These are phyloP conservation scores for Hormiphora californensis DNA, from an alignment of 37 sponge, comb jelly and placozoan species.

Conservation along the genomic window DNA sequence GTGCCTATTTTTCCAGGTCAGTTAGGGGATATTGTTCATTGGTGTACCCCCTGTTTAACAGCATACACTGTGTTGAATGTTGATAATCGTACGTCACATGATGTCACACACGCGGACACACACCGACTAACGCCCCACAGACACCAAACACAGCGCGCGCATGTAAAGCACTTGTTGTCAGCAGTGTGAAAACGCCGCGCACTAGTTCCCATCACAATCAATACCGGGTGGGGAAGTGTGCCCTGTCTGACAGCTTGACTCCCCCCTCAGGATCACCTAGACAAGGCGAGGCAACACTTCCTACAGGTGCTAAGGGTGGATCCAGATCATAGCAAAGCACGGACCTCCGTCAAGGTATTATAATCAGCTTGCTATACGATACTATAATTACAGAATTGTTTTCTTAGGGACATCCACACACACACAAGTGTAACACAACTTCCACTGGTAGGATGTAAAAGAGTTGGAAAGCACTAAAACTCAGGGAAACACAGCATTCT, in stretches of 20 bases:
- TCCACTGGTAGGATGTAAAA: conserved; percentile 65
- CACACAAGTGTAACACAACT: background rate
- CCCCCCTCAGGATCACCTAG: conserved; percentile 65
- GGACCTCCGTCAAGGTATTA: conserved; percentile 29
- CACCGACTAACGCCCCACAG: no score
- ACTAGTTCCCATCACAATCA: background rate
- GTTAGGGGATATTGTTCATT: no score
- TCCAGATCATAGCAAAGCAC: conserved; percentile 75
- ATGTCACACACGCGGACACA: no score
- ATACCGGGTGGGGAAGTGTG: background rate
- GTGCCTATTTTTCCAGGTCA: conserved; percentile 81
- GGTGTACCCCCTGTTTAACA: no score
- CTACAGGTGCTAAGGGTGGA: conserved; percentile 66
- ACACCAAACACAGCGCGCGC: no score
- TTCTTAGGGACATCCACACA: no score
- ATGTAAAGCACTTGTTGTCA: background rate
- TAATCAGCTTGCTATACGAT: no score
- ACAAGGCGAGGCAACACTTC: conserved; percentile 78
- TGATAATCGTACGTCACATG: no score
- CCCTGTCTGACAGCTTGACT: background rate
- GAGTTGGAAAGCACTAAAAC: conserved; percentile 72
- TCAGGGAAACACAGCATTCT: conserved; percentile 76
- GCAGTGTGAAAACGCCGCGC: background rate
- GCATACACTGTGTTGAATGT: no score
- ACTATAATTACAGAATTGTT: no score